phyloP scores from a whole-genome alignment of 2,888 invertebrate genomes.

The Teleiodes luculella region DNA sequence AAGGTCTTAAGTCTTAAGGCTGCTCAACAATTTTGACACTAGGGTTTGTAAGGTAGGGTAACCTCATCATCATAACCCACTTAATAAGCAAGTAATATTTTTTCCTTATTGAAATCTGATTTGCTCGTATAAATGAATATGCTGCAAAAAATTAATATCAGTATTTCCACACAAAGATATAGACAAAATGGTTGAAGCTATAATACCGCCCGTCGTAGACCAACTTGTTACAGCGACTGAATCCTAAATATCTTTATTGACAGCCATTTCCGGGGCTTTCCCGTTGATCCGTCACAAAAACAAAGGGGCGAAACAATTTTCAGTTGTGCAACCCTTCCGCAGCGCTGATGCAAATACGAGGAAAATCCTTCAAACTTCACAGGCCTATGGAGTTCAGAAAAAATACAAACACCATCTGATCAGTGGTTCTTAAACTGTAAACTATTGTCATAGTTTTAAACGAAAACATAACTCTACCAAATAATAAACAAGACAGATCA shows the following conservation, averaged over 20 bases:
- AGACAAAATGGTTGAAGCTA: background rate
- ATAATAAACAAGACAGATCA: too few species aligned
- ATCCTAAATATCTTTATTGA: slow-evolving; percentile 10
- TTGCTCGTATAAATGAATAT: too few species aligned
- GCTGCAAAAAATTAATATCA: too few species aligned
- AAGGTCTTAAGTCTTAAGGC: too few species aligned
- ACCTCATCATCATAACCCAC: too few species aligned
- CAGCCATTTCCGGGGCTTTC: slow-evolving; percentile 8
- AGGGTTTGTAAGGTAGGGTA: too few species aligned
- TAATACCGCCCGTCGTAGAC: background rate
- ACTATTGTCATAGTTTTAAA: too few species aligned
- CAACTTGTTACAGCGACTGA: background rate
- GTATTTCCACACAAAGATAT: background rate
- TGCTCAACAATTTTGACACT: too few species aligned
- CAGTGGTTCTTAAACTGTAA: background rate
- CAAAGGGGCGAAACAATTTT: slow-evolving; percentile 16
- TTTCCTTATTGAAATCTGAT: too few species aligned
- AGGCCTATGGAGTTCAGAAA: slow-evolving; percentile 27
- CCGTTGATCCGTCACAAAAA: slow-evolving; percentile 11
- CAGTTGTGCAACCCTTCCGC: slow-evolving; percentile 11
- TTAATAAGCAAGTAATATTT: too few species aligned
- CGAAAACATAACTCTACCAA: too few species aligned
- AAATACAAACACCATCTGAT: slow-evolving; percentile 43
- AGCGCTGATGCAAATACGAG: slow-evolving; percentile 17
- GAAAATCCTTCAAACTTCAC: slow-evolving; percentile 32